A percentile compares a stretch with the other conserved stretches of the same genome.
phyloP scores from a whole-genome alignment of 2,113 vertebrate genomes.

The Parus major region DNA sequence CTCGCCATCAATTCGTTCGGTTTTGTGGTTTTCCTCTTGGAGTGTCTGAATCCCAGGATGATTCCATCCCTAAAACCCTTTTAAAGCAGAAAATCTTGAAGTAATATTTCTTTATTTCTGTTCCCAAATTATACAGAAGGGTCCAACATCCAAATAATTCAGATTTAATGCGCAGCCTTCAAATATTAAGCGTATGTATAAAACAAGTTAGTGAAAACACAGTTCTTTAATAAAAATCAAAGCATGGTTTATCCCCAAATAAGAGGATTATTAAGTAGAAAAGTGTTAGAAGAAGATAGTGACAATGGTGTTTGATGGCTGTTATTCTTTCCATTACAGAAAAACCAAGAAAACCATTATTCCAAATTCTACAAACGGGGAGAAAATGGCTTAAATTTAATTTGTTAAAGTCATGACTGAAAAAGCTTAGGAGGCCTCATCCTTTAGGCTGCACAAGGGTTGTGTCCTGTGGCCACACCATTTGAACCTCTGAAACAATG shows the following conservation, averaged over 20 bases:
- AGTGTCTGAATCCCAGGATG: background rate
- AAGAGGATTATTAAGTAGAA: background rate
- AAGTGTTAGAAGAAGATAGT: background rate
- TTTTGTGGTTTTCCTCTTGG: background rate
- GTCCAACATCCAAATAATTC: background rate
- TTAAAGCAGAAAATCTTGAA: background rate
- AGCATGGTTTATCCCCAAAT: background rate
- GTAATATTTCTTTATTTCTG: background rate
- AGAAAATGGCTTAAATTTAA: background rate
- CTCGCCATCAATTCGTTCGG: rapidly evolving
- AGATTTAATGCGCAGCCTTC: background rate
- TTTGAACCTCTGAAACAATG: background rate
- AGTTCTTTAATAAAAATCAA: background rate
- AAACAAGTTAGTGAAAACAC: background rate
- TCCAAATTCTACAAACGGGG: background rate
- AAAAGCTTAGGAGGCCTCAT: background rate
- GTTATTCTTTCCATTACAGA: background rate
- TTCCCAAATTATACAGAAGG: background rate
- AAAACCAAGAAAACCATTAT: background rate
- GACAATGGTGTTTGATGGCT: background rate
- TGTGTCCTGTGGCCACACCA: background rate
- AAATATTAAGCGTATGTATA: background rate
- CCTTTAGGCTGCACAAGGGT: background rate
- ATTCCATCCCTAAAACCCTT: background rate
- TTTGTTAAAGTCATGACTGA: background rate